phyloP scores from a whole-genome alignment of 2,797 vertebrate species.

The Hoplostethus mediterraneus region DNA sequence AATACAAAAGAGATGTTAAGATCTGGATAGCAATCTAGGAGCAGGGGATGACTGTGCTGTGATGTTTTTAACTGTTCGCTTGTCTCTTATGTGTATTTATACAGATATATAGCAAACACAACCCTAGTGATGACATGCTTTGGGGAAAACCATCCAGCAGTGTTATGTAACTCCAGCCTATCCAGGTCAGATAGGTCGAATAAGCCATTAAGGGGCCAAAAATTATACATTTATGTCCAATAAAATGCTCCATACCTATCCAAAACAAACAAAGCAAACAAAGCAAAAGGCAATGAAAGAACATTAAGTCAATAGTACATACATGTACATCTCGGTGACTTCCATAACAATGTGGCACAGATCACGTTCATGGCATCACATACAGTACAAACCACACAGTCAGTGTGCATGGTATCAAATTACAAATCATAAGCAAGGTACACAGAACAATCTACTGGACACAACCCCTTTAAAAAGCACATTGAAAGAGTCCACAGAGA shows the following conservation, averaged over 20 bases:
- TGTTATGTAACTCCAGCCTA: neutral
- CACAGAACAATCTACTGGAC: conserved; percentile 26
- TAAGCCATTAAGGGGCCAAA: neutral
- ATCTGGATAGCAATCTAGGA: conserved; percentile 8
- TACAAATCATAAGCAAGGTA: neutral
- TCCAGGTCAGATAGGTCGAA: neutral
- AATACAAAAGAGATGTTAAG: conserved; percentile 28
- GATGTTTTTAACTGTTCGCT: neutral
- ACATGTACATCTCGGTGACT: conserved; percentile 17
- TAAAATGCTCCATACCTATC: conserved; percentile 4
- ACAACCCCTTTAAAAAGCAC: conserved; percentile 25
- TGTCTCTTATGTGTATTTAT: conserved; percentile 1
- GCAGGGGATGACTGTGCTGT: neutral
- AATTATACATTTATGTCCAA: neutral
- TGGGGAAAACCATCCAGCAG: neutral
- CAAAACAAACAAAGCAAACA: conserved; percentile 9
- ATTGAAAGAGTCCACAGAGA: conserved; percentile 25
- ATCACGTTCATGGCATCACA: conserved; percentile 40
- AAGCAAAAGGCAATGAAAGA: conserved; percentile 48
- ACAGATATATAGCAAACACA: neutral
- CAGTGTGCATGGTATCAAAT: conserved; percentile 11
- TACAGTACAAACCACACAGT: conserved; percentile 45
- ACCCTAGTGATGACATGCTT: neutral
- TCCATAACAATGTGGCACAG: conserved; percentile 39
- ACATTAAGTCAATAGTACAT: conserved; percentile 31